Evolutionary conservation across 2,888 invertebrate species (phyloP), one percentile per base, ranked within the genome.

Genomic region (Cremastinae sp.): DNA sequence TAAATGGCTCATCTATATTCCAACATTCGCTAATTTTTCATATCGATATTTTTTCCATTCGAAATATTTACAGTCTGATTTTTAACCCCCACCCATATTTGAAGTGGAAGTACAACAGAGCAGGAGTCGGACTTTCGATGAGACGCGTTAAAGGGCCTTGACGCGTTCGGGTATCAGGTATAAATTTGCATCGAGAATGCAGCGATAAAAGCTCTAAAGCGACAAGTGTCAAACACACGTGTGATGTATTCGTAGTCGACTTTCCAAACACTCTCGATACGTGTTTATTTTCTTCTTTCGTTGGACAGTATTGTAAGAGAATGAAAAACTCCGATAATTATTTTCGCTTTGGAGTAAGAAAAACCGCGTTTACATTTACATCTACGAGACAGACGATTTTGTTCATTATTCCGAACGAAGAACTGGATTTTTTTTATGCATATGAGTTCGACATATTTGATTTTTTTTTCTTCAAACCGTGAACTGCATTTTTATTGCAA

Each of bases 141-240:
- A 47, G 34, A 54, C 64, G 45, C 61, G 51, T 65, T 59, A 56
- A 56, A 34, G 41, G 22, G 41, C 28, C 16, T 12, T 16, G 8
- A 38, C 16, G 12, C 9, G 20, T 65, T 70, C 64, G 45, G 9
- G 22, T 43, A 8, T 16, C 22, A 36, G 36, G 62, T 64, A 74
- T 69, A 69, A 74, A 74, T 74, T 74, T 74, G 53, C 64, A 74
- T 70, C 36, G 38, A n/a, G 41, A 65, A 70, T 65, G 16, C 53
- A 72, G 43, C 49, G 41, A 58, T 47, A 69, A 74, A 69, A 64
- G 36, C 36, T 65, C n/a, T 22, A 8, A 43, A 62, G 51, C 34
- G 20, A 61, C 45, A 34, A 66, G 74, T 58, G 45, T 74, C 58
- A 51, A 61, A 66, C 65, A 28, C 45, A 43, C 16, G 38, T 45